A percentile compares a stretch with the other conserved stretches of the same genome.
Evolutionary conservation across 2,888 invertebrate species (phyloP).

Genomic region (Brenthis daphne): DNA sequence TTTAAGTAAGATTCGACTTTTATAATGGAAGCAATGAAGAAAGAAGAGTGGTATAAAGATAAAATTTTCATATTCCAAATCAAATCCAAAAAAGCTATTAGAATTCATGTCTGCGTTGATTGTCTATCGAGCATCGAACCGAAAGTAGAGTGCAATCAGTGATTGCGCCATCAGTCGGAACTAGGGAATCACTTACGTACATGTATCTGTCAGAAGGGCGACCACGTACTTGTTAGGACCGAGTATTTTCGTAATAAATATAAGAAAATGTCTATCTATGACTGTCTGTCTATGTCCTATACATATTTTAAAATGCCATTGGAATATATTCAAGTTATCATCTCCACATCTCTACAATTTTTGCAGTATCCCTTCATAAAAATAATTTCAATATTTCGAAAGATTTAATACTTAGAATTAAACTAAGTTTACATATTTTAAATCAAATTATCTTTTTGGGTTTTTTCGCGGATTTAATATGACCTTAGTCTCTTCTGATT

Average conservation of each 20-base stretch:
- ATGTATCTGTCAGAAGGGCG: slow-evolving; percentile 54
- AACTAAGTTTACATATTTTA: no score
- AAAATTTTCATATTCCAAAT: no score
- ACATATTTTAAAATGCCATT: no score
- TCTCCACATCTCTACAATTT: not conserved
- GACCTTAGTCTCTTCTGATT: no score
- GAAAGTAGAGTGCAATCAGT: slow-evolving; percentile 65
- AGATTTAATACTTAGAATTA: no score
- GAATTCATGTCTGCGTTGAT: slow-evolving; percentile 5
- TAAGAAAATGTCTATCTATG: no score
- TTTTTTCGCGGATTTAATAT: no score
- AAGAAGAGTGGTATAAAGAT: no score
- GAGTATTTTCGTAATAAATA: not conserved
- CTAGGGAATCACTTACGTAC: slow-evolving; percentile 68
- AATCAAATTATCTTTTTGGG: no score
- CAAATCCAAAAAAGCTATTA: not conserved
- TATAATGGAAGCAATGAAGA: no score
- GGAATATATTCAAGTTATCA: not conserved
- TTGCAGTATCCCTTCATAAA: not conserved
- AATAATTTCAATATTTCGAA: not conserved
- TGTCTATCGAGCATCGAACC: slow-evolving; percentile 46
- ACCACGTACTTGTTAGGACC: slow-evolving; percentile 32
- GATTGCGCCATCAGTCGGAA: slow-evolving; percentile 66
- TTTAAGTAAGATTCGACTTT: no score
- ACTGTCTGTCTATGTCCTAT: no score